Conservation (phyloP, 2,888 invertebrate species). For the Protula sp. region DNA sequence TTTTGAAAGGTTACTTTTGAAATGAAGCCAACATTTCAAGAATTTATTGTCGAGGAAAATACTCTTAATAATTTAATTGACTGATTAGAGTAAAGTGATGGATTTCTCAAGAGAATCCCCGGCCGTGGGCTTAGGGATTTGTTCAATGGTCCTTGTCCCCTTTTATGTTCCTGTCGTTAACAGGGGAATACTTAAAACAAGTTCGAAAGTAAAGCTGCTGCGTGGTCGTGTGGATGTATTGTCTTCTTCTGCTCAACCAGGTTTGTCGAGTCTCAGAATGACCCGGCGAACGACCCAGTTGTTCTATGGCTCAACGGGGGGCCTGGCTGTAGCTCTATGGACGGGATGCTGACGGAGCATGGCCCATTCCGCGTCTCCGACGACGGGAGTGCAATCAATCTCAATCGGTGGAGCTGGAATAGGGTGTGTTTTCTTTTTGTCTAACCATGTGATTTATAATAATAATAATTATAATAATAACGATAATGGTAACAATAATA, state of each 20-base stretch:
- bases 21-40: too few relatives aligned
- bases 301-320: constrained; percentile 58
- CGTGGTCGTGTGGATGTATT: too few relatives aligned
- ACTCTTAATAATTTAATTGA: too few relatives aligned
- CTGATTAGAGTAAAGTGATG: too few relatives aligned
- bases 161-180: not conserved
- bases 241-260: too few relatives aligned
- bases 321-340: constrained; percentile 55
- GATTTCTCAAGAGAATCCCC: too few relatives aligned
- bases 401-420: constrained; percentile 41
- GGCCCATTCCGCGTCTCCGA: constrained; percentile 51
- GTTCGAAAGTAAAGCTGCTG: too few relatives aligned
- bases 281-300: constrained; percentile 50
- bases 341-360: constrained; percentile 53
- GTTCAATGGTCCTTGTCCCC: not conserved
- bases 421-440: constrained; percentile 23
- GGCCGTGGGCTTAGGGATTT: too few relatives aligned
- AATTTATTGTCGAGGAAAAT: too few relatives aligned
- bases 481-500: too few relatives aligned
- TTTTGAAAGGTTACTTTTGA: too few relatives aligned
- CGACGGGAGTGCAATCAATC: constrained; percentile 33
- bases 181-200: not conserved
- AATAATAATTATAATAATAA: too few relatives aligned
- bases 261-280: constrained; percentile 55
- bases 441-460: not conserved